Evolutionary conservation across 2,888 invertebrate species (phyloP).

Genomic region (Mythimna pallens): DNA sequence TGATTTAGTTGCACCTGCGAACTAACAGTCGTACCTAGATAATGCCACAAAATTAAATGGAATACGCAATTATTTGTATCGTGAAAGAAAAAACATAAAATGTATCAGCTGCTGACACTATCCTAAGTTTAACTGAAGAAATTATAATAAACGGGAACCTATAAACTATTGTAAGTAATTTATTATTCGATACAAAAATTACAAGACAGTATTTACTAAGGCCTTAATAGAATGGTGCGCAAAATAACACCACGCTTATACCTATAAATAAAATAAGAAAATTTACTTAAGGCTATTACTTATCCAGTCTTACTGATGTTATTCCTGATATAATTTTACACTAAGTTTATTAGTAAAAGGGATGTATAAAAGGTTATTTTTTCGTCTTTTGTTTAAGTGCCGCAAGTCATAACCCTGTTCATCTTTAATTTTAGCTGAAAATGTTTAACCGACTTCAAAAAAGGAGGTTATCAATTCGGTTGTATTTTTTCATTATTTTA

Average conservation of each 20-base stretch:
- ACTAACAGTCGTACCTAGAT: constrained; percentile 3
- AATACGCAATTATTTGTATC: constrained; percentile 1
- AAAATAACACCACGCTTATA: not conserved
- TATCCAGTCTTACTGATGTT: not conserved
- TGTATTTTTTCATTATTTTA: too few relatives aligned
- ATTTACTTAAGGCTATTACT: not conserved
- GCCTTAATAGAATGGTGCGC: not conserved
- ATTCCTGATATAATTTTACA: not conserved
- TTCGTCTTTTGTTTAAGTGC: too few relatives aligned
- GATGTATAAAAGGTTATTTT: not conserved
- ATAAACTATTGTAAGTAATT: constrained; percentile 2
- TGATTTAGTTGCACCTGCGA: constrained; percentile 37
- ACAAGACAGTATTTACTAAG: not conserved
- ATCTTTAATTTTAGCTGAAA: too few relatives aligned
- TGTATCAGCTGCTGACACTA: constrained; percentile 27
- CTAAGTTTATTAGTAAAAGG: not conserved
- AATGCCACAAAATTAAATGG: constrained; percentile 1
- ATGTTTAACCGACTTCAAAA: too few relatives aligned
- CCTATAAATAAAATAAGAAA: not conserved
- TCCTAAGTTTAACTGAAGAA: not conserved
- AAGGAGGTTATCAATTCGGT: too few relatives aligned
- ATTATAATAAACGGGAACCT: constrained; percentile 11
- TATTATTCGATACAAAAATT: not conserved
- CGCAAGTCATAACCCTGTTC: too few relatives aligned
- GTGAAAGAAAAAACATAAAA: constrained; percentile 2